Conservation (phyloP, 2,113 vertebrate species). For the Psephotus haematonotus region DNA sequence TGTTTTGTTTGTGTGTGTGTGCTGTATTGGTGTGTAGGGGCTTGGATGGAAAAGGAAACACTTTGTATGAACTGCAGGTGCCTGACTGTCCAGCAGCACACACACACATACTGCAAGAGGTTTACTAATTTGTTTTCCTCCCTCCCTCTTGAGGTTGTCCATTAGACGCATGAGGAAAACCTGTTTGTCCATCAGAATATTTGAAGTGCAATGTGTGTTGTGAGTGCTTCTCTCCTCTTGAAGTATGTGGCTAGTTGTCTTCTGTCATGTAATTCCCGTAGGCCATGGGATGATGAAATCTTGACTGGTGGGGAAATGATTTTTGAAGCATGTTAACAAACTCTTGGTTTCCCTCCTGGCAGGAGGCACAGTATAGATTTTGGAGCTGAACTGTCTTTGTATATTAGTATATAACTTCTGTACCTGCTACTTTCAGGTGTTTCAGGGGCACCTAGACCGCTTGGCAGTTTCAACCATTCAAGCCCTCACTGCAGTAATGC, state of each 20-base stretch:
- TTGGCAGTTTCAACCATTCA: conserved; percentile 94
- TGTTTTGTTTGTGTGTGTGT: not conserved
- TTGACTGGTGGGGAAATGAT: conserved; percentile 13
- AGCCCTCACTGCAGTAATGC: conserved; percentile 95
- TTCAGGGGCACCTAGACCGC: conserved; percentile 90
- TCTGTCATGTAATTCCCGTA: conserved; percentile 25
- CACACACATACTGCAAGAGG: not conserved
- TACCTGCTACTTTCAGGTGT: conserved; percentile 79
- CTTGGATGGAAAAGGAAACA: not conserved
- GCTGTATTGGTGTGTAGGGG: not conserved
- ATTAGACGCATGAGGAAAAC: conserved; percentile 75
- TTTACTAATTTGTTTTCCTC: conserved; percentile 35
- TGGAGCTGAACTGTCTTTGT: not conserved
- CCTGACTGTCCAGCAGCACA: not conserved
- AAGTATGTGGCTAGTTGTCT: conserved; percentile 36
- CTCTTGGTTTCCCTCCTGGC: conserved; percentile 3
- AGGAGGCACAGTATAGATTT: not conserved
- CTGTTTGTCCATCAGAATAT: conserved; percentile 23
- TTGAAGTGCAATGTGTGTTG: conserved; percentile 36
- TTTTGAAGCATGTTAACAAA: conserved; percentile 54
- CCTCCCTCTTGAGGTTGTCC: conserved; percentile 79
- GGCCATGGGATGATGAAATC: conserved; percentile 33
- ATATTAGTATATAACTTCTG: conserved; percentile 7
- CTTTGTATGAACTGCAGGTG: not conserved
- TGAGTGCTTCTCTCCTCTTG: conserved; percentile 37